Base-by-base conservation (phyloP, 92 coral and sea anemone species). In the Micromussa lordhowensis region DNA sequence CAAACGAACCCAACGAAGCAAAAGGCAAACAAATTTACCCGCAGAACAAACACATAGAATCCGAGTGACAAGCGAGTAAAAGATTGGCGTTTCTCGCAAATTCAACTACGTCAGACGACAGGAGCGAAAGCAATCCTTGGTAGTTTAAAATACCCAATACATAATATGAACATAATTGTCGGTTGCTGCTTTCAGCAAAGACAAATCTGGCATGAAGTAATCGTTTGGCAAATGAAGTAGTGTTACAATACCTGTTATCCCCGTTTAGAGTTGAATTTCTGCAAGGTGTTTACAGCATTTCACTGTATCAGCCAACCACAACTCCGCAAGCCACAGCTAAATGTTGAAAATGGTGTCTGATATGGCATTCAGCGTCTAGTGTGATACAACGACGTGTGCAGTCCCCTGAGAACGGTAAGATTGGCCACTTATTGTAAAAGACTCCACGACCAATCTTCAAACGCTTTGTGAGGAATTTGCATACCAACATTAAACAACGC, bases 381-480 rank as follows among this genome's bases (percentile, higher is more conserved):
- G 40, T 74, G 81, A 22, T 19, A 49, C 74, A 74, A 49, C 72
- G 59, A 35, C 80, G 73, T 74, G 61, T 79, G 81, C 63, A 58
- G 51, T 86, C 83, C 75, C 83, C 32, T 38, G 83, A 85, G 80
- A 34, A 76, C 53, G 17, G 69, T 24, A 70, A 58, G 80, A 84
- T 73, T 74, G 88, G 48, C 75, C 83, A 24, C 77, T 26, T 75
- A 24, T 19, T 68, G 49, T 38, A 73, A 73, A 44, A 24, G 79
- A 77, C 38, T 51, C 34, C 76, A 28, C 77, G 64, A 81, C 82
- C 68, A 85, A 85, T 85, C 81, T 75, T 35, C n/a, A 61, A 85
- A 48, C 78, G 18, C 40, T 75, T 75, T 85, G 73, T 6, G 75
- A 21, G 76, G 68, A 86, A 86, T 86, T 86, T 86, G 89, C 83